Conservation (phyloP, 2,888 invertebrate species). For the Eupithecia subumbrata region DNA sequence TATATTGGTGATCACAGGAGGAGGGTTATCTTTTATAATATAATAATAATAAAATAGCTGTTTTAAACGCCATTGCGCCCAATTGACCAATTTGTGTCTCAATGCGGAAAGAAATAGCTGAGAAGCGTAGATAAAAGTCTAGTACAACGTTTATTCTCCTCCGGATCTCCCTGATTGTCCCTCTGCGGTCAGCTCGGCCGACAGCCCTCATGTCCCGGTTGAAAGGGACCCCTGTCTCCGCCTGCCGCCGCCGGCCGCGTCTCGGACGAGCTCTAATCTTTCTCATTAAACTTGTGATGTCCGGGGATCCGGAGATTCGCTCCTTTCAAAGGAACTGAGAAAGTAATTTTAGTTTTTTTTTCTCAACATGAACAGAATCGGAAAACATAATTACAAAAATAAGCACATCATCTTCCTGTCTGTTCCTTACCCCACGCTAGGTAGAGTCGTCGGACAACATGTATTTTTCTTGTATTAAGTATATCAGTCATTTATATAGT, state of each 20-base stretch:
- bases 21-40: too few relatives aligned
- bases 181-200: background rate
- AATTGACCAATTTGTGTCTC: background rate
- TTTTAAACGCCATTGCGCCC: background rate
- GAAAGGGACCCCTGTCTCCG: conserved; percentile 19
- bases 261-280: background rate
- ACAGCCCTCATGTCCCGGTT: conserved; percentile 5
- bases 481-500: too few relatives aligned
- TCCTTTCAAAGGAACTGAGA: background rate
- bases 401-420: too few relatives aligned
- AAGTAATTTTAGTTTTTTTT: background rate
- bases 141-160: background rate
- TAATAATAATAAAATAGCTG: too few relatives aligned
- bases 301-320: background rate
- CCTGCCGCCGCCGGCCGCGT: background rate
- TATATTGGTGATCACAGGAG: too few relatives aligned
- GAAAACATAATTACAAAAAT: background rate
- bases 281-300: conserved; percentile 10
- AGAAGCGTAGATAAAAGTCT: background rate
- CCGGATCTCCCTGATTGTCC: background rate
- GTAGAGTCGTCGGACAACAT: too few relatives aligned
- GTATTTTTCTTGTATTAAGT: too few relatives aligned
- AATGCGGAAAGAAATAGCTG: background rate
- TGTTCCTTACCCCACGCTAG: too few relatives aligned
- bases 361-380: background rate